Base-by-base conservation (phyloP, 2,113 vertebrate species). In the Rhabdornis inornatus region DNA sequence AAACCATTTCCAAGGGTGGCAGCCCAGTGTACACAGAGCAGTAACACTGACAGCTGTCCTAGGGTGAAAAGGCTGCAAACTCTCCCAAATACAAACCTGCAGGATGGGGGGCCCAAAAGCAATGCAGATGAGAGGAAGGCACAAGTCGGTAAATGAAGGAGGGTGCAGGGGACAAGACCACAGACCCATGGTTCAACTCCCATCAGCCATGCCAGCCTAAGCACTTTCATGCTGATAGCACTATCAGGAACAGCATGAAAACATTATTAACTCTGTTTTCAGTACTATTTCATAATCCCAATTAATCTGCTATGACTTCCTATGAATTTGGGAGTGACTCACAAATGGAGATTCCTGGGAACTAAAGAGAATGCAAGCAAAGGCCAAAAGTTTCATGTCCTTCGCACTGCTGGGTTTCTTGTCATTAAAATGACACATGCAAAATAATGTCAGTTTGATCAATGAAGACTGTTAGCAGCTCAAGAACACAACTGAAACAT, bases 131-230 rank as follows among this genome's bases (percentile, higher is more conserved):
- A 70, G 17, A 13, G 35, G 11, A 19, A 63, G 8, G 68, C 27
- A 63, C 18, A 66, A 25, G 39, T 50, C 13, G 21, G 27, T 21
- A 70, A 72, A 59, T 1, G 5, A 37, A 78, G 19, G 21, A 53
- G 10, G 4, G 33, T 47, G 16, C 1, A 0, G 12, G 16, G 20
- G 5, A 28, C 11, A 44, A 14, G 12, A 55, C 22, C 13, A 39
- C 30, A 63, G 20, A 39, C 33, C 0, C 2, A 16, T 20, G 20
- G 45, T 37, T 80, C 83, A 60, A 89, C 52, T 82, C 1, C 42
- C 52, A 39, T 27, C n/a, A 13, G 79, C 16, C 13, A 17, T 11
- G 49, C 74, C 79, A 89, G 28, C 60, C 57, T 44, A 47, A 35
- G 40, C 53, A 52, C 28, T 64, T 69, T 11, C 7, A n/a, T 28